phyloP scores from a whole-genome alignment of 2,888 invertebrate species.

The Ethmia dodecea region DNA sequence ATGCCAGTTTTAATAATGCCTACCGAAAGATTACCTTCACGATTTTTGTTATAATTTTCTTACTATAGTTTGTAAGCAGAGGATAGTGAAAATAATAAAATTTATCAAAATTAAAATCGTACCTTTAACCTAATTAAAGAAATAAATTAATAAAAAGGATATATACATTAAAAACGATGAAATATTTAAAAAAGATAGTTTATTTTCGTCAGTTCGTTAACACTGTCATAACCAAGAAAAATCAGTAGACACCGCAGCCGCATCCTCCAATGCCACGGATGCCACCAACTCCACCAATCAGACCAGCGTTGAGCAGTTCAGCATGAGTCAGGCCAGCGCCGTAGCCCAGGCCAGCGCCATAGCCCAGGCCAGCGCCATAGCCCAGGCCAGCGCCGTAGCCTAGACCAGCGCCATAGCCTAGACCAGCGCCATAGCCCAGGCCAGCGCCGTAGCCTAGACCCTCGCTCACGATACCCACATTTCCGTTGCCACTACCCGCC shows the following conservation, averaged over 20 bases:
- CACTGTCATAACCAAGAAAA: no score
- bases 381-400: slow-evolving; percentile 6
- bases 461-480: slow-evolving; percentile 26
- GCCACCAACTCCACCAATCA: not conserved
- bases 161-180: no score
- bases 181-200: no score
- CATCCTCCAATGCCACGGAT: not conserved
- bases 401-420: not conserved
- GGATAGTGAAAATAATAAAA: no score
- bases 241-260: not conserved
- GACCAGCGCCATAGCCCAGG: not conserved
- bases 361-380: slow-evolving; percentile 5
- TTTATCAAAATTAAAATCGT: no score
- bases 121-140: no score
- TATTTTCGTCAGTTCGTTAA: no score
- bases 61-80: no score
- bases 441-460: slow-evolving; percentile 14
- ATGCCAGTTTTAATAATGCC: no score
- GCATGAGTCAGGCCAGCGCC: not conserved
- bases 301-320: not conserved
- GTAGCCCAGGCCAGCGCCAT: slow-evolving; percentile 2
- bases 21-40: no score
- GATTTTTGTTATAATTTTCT: no score
- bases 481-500: slow-evolving; percentile 18
- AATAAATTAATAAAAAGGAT: no score